These are phyloP conservation scores for Periophthalmodon schlosseri DNA, from an alignment of 2,113 vertebrate species.

Conservation along the genomic window DNA sequence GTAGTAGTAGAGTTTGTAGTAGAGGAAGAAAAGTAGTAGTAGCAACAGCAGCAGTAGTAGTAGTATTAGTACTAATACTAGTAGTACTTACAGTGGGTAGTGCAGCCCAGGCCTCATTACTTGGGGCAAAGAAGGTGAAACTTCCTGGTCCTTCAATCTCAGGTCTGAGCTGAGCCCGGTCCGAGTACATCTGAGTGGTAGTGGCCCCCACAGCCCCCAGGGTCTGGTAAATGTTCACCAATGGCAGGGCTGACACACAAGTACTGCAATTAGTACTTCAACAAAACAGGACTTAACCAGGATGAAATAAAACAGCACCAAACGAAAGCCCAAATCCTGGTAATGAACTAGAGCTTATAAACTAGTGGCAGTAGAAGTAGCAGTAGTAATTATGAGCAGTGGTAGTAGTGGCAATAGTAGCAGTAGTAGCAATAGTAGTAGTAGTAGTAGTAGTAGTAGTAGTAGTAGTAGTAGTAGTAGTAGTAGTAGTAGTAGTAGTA, in stretches of 20 bases:
- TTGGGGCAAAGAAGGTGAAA: constrained; percentile 96
- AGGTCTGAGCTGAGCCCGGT: constrained; percentile 85
- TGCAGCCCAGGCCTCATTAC: constrained; percentile 91
- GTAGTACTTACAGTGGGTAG: constrained; percentile 83
- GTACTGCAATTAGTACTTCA: background rate
- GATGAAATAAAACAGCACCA: no score
- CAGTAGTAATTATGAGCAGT: no score
- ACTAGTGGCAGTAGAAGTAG: no score
- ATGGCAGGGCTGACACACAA: constrained; percentile 81
- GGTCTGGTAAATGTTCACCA: constrained; percentile 94
- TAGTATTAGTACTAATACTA: background rate
- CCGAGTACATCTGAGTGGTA: constrained; percentile 92
- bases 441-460: no score
- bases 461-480: no score
- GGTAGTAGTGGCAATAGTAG: no score
- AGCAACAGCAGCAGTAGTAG: background rate
- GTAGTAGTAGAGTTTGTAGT: background rate
- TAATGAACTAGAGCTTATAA: no score
- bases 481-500: no score
- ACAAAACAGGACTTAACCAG: background rate
- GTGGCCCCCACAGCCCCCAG: constrained; percentile 87
- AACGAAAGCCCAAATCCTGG: no score
- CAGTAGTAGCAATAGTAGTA: no score
- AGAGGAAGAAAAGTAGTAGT: background rate
- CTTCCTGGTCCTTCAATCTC: constrained; percentile 94